Evolutionary conservation across 2,797 vertebrate species (phyloP).

Genomic region (Cebuella pygmaea): DNA sequence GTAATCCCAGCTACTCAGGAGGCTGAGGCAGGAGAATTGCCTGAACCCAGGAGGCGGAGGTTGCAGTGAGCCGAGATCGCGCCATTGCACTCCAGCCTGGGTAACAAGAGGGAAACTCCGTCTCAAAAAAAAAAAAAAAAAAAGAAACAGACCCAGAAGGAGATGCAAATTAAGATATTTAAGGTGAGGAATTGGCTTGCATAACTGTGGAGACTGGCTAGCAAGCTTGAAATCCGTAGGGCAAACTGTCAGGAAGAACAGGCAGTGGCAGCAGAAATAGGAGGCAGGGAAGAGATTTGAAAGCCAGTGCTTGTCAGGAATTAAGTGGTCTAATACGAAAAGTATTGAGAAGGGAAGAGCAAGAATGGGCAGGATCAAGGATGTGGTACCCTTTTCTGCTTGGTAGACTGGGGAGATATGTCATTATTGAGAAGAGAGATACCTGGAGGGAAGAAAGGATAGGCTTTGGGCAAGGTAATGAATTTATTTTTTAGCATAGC

Average conservation of each 20-base stretch:
- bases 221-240: neutral
- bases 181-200: neutral
- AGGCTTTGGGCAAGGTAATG: neutral
- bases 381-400: neutral
- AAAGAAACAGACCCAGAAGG: neutral
- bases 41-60: too few relatives aligned
- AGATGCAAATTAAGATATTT: neutral
- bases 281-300: neutral
- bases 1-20: too few relatives aligned
- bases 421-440: neutral
- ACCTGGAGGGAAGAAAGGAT: neutral
- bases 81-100: too few relatives aligned
- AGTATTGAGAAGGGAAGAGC: neutral
- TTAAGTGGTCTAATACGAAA: neutral
- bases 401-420: neutral
- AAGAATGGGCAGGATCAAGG: neutral
- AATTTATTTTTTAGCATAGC: neutral
- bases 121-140: too few relatives aligned
- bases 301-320: neutral
- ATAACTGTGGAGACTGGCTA: neutral
- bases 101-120: too few relatives aligned
- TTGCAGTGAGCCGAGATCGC: too few relatives aligned
- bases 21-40: too few relatives aligned
- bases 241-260: neutral
- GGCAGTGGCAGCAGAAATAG: neutral